These are phyloP conservation scores for Anoplophora glabripennis DNA, from an alignment of 1,140 invertebrate genomes.

Conservation along the genomic window DNA sequence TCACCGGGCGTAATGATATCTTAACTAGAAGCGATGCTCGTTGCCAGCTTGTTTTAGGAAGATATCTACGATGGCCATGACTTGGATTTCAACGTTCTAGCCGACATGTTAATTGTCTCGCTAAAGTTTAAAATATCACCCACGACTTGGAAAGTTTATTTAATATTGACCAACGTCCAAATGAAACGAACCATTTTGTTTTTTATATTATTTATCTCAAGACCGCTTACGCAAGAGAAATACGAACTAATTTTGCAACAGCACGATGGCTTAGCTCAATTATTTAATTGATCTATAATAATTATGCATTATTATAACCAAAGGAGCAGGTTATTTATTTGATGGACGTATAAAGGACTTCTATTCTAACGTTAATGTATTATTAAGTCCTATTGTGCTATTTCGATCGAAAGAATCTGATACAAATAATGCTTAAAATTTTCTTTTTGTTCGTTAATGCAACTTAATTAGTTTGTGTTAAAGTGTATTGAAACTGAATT, in stretches of 20 bases:
- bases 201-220: constrained; percentile 19
- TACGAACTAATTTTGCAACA: constrained; percentile 21
- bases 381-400: background rate
- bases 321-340: background rate
- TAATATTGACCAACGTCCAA: constrained; percentile 25
- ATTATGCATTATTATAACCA: background rate
- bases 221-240: constrained; percentile 19
- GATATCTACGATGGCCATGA: constrained; percentile 19
- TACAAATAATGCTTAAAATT: too few relatives aligned
- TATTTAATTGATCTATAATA: constrained; percentile 6
- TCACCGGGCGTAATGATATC: constrained; percentile 22
- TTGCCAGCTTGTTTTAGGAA: constrained; percentile 5
- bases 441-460: too few relatives aligned
- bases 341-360: constrained; percentile 1
- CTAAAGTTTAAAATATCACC: constrained; percentile 31
- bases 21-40: constrained; percentile 19
- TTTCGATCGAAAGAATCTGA: too few relatives aligned
- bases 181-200: constrained; percentile 35
- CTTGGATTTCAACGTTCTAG: constrained; percentile 19
- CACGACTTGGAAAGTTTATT: constrained; percentile 36
- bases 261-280: constrained; percentile 5
- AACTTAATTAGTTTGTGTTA: too few relatives aligned
- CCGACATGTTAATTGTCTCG: constrained; percentile 22
- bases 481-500: too few relatives aligned
- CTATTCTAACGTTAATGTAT: constrained; percentile 3